phyloP scores from a whole-genome alignment of 2,888 invertebrate genomes.

The Caenorhabditis macrosperma region DNA sequence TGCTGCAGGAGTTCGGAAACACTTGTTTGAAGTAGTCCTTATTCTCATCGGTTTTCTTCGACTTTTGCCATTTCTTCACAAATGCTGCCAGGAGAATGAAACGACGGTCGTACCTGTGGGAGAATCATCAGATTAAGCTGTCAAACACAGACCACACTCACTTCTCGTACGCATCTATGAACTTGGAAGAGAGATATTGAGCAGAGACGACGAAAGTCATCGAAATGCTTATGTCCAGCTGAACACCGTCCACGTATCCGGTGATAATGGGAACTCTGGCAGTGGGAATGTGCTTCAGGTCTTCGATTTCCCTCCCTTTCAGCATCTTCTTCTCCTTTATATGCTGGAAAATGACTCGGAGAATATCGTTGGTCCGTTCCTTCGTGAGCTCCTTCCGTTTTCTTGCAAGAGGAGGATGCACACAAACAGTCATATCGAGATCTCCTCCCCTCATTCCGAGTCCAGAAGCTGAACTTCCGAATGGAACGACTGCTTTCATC shows the following conservation, averaged over 20 bases:
- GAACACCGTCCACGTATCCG: slow-evolving; percentile 7
- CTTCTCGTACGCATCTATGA: slow-evolving; percentile 19
- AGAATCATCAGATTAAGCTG: neutral
- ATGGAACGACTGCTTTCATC: slow-evolving; percentile 25
- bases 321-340: slow-evolving; percentile 1
- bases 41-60: slow-evolving; percentile 16
- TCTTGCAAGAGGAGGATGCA: neutral
- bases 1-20: slow-evolving; percentile 19
- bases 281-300: neutral
- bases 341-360: neutral
- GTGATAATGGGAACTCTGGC: slow-evolving; percentile 31
- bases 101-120: slow-evolving; percentile 9
- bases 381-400: neutral
- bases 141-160: neutral
- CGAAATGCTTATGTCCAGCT: slow-evolving; percentile 20
- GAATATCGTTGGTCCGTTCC: neutral
- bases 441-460: slow-evolving; percentile 20
- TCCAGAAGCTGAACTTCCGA: slow-evolving; percentile 29
- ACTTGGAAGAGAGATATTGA: slow-evolving; percentile 18
- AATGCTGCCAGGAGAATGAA: slow-evolving; percentile 14
- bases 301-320: neutral
- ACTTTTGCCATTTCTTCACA: slow-evolving; percentile 14
- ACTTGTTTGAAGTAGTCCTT: neutral
- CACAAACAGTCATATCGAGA: slow-evolving; percentile 26
- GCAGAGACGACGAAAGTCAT: neutral